These are phyloP conservation scores for Scleropages formosus DNA, from an alignment of 2,797 vertebrate genomes.

Conservation along the genomic window DNA sequence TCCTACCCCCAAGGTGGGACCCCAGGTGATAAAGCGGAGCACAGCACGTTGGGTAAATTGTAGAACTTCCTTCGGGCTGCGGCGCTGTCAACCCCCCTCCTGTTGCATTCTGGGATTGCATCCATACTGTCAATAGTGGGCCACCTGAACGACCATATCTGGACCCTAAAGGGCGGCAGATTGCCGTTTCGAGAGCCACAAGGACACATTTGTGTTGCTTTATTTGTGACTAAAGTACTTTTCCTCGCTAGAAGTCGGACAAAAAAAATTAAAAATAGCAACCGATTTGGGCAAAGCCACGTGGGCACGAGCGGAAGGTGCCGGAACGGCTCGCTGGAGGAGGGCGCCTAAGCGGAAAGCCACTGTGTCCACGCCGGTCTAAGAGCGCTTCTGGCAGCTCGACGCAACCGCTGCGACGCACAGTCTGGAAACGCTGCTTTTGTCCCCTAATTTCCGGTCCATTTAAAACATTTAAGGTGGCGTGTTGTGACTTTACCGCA, in stretches of 20 bases:
- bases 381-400: no score
- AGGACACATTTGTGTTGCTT: neutral
- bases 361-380: no score
- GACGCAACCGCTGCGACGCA: no score
- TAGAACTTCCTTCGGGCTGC: no score
- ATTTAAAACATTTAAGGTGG: slow-evolving; percentile 11
- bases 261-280: slow-evolving; percentile 1
- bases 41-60: no score
- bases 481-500: neutral
- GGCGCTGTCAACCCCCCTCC: no score
- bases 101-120: slow-evolving; percentile 14
- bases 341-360: no score
- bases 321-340: no score
- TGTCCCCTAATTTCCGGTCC: neutral
- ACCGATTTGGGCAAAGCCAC: neutral
- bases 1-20: no score
- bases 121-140: neutral
- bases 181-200: neutral
- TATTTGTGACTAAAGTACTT: neutral
- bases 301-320: slow-evolving; percentile 9
- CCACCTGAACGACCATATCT: no score
- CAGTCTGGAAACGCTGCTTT: neutral
- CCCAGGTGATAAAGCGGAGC: no score
- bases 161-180: neutral
- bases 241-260: no score